A percentile compares a stretch with the other conserved stretches of the same genome.
These are phyloP conservation scores for Pelecanus crispus DNA, from an alignment of 2,113 vertebrate species.

Conservation along the genomic window DNA sequence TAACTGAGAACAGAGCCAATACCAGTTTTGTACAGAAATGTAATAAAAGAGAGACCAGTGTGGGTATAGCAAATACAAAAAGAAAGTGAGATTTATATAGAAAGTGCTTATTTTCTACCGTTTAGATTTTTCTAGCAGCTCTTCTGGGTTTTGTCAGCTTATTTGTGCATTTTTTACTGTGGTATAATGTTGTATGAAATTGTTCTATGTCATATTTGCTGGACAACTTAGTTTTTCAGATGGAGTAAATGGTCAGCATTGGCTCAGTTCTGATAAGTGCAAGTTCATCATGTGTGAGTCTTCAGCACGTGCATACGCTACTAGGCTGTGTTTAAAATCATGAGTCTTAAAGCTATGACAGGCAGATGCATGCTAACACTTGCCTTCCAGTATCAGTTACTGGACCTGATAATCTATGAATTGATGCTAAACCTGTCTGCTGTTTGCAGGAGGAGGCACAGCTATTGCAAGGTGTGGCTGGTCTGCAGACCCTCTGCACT, in stretches of 20 bases:
- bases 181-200: not conserved
- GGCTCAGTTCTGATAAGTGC: not conserved
- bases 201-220: not conserved
- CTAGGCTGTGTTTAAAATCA: not conserved
- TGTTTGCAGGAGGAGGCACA: not conserved
- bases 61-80: not conserved
- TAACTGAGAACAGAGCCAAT: not conserved
- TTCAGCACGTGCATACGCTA: not conserved
- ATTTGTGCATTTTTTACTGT: constrained; percentile 21
- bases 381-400: not conserved
- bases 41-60: not conserved
- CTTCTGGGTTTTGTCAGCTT: not conserved
- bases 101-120: constrained; percentile 49
- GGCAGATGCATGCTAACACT: not conserved
- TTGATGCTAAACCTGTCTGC: not conserved
- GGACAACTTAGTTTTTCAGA: not conserved
- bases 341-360: not conserved
- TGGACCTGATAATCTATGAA: not conserved
- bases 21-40: constrained; percentile 7
- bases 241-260: not conserved
- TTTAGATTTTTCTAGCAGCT: constrained; percentile 35
- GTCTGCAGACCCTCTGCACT: not conserved
- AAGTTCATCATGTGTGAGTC: not conserved
- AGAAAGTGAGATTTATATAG: constrained; percentile 16
- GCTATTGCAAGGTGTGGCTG: not conserved